Evolutionary conservation across 1,140 invertebrate genomes (phyloP).

Genomic region (Halesus radiatus): DNA sequence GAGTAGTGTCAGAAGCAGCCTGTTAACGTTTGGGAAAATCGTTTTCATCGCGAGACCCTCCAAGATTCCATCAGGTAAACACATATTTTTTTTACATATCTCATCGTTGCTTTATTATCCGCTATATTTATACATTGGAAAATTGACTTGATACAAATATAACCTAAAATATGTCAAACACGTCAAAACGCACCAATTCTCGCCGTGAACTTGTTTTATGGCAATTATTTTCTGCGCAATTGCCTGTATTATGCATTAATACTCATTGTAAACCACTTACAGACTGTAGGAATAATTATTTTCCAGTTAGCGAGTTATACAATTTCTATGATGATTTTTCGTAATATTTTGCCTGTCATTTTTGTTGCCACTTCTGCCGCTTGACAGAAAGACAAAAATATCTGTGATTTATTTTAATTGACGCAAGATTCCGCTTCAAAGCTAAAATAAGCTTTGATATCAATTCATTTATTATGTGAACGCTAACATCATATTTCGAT

Average conservation of each 20-base stretch:
- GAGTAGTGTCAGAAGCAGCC: conserved; percentile 45
- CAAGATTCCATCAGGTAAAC: conserved; percentile 42
- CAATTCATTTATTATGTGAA: too few species aligned
- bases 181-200: conserved; percentile 24
- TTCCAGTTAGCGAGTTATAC: neutral
- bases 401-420: too few species aligned
- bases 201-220: neutral
- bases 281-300: neutral
- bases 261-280: neutral
- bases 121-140: neutral
- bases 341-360: neutral
- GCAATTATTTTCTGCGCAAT: neutral
- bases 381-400: neutral
- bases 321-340: neutral
- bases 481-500: too few species aligned
- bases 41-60: conserved; percentile 35
- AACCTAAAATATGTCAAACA: conserved; percentile 34
- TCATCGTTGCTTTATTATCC: neutral
- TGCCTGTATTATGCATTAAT: too few species aligned
- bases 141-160: conserved; percentile 16
- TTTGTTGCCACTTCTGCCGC: neutral
- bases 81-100: neutral
- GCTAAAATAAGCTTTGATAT: too few species aligned
- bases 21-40: conserved; percentile 46
- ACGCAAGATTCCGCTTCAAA: too few species aligned